Evolutionary conservation across 2,797 vertebrate genomes (phyloP).

Genomic region (Lagorchestes hirsutus): DNA sequence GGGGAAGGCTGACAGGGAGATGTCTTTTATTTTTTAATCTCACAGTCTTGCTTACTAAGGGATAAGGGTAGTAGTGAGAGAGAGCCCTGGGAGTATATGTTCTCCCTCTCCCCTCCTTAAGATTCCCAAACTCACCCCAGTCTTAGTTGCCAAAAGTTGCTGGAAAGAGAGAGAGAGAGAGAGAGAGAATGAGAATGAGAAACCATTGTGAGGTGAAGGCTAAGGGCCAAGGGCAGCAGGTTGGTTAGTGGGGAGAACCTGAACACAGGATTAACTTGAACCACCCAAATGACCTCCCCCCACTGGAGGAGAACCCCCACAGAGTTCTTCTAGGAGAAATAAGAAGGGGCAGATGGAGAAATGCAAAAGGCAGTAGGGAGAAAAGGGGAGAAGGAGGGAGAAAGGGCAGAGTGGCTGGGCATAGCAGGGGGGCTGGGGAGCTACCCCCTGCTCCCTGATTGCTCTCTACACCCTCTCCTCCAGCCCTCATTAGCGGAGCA

Average conservation of each 20-base stretch:
- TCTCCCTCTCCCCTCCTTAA: neutral
- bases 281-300: slow-evolving; percentile 63
- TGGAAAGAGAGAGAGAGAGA: slow-evolving; percentile 73
- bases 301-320: slow-evolving; percentile 70
- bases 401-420: slow-evolving; percentile 20
- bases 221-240: neutral
- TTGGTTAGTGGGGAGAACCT: slow-evolving; percentile 80
- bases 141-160: slow-evolving; percentile 88
- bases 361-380: slow-evolving; percentile 75
- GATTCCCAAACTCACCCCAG: slow-evolving; percentile 85
- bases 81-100: neutral
- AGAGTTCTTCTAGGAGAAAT: slow-evolving; percentile 74
- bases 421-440: neutral
- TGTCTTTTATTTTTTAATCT: neutral
- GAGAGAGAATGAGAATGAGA: neutral
- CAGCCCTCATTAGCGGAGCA: neutral
- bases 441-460: neutral
- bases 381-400: slow-evolving; percentile 68
- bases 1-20: neutral
- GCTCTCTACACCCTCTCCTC: neutral
- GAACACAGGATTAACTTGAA: slow-evolving; percentile 80
- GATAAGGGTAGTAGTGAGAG: neutral
- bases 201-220: neutral
- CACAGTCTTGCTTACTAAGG: neutral
- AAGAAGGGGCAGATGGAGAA: slow-evolving; percentile 77